Evolutionary conservation across 2,888 invertebrate species (phyloP).

Genomic region (Octodonta nipae): DNA sequence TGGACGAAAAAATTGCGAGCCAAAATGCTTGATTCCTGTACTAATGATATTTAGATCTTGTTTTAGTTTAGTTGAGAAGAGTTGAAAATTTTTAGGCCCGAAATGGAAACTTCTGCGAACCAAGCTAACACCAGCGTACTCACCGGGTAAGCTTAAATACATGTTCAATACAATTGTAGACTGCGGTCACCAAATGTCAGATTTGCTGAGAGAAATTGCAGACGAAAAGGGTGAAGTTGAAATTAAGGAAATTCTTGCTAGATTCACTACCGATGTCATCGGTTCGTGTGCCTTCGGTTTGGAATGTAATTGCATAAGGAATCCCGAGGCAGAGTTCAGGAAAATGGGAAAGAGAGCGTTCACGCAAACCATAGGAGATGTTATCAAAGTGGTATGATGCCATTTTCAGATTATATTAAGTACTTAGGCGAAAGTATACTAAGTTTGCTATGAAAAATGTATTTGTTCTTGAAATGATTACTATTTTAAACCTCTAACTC

Average conservation of each 20-base stretch:
- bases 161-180: constrained; percentile 49
- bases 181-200: constrained; percentile 41
- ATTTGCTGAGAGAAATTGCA: constrained; percentile 30
- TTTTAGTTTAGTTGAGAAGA: background rate
- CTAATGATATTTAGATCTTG: no score
- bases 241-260: constrained; percentile 42
- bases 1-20: no score
- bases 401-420: no score
- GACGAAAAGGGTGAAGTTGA: constrained; percentile 23
- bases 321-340: constrained; percentile 42
- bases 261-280: constrained; percentile 48
- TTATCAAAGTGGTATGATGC: constrained; percentile 28
- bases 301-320: constrained; percentile 45
- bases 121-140: constrained; percentile 53
- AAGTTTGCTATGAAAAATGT: no score
- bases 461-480: no score
- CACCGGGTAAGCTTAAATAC: constrained; percentile 51
- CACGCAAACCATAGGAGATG: constrained; percentile 27
- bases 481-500: no score
- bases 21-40: no score
- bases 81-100: constrained; percentile 33
- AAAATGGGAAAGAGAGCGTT: constrained; percentile 29
- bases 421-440: no score
- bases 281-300: constrained; percentile 49
- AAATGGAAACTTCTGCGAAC: constrained; percentile 50